These are phyloP conservation scores for Eulimnadia texana DNA, from an alignment of 1,140 invertebrate genomes.

Conservation along the genomic window DNA sequence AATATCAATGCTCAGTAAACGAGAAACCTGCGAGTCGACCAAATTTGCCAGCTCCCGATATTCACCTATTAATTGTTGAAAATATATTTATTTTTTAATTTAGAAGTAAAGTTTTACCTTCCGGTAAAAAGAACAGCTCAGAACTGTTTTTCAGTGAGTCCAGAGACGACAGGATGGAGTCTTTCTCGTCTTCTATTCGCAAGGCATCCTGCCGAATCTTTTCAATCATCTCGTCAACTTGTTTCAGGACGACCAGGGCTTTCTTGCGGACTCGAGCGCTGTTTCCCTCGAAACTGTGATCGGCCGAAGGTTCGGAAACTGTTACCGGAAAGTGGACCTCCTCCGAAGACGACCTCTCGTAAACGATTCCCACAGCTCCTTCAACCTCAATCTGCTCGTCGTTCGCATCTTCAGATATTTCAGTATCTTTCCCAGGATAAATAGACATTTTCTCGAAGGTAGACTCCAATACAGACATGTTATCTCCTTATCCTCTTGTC, in stretches of 20 bases:
- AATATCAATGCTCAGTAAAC: slow-evolving; percentile 64
- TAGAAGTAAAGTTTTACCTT: slow-evolving; percentile 19
- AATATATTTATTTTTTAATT: background rate
- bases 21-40: slow-evolving; percentile 53
- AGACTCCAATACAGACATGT: too few relatives aligned
- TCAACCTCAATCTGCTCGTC: too few relatives aligned
- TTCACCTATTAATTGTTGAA: slow-evolving; percentile 39
- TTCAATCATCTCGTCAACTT: slow-evolving; percentile 59
- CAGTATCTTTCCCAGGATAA: too few relatives aligned
- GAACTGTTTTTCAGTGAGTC: slow-evolving; percentile 54
- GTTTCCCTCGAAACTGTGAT: background rate
- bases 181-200: slow-evolving; percentile 61
- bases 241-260: slow-evolving; percentile 40
- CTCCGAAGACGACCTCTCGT: too few relatives aligned
- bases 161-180: slow-evolving; percentile 56
- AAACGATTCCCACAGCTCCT: too few relatives aligned
- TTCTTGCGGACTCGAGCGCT: background rate
- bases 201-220: slow-evolving; percentile 53
- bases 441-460: too few relatives aligned
- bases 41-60: slow-evolving; percentile 60
- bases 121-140: slow-evolving; percentile 22
- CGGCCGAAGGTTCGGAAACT: background rate
- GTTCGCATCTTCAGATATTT: too few relatives aligned
- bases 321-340: background rate
- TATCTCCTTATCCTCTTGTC: too few relatives aligned